Percentiles rank a stretch among this genome's conserved stretches.
phyloP scores from a whole-genome alignment of 2,113 vertebrate species.

The Oreochromis tanganicae region DNA sequence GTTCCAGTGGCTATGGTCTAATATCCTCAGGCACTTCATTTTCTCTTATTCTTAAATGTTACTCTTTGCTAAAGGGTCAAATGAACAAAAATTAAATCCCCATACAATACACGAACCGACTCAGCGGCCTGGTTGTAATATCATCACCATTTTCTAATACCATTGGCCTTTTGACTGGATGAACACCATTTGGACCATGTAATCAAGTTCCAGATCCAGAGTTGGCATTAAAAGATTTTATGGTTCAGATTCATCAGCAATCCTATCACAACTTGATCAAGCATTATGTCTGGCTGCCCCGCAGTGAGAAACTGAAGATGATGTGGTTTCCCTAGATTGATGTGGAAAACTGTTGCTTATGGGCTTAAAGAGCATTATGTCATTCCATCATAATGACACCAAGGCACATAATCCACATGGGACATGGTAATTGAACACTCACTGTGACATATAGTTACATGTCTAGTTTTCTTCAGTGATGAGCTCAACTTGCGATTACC shows the following conservation, averaged over 20 bases:
- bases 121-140: neutral
- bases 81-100: neutral
- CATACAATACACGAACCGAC: neutral
- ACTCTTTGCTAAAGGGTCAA: neutral
- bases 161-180: conserved; percentile 3
- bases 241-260: conserved; percentile 18
- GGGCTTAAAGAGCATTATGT: conserved; percentile 36
- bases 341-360: conserved; percentile 21
- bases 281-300: conserved; percentile 7
- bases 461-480: neutral
- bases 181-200: neutral
- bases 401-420: conserved; percentile 15
- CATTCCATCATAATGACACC: conserved; percentile 33
- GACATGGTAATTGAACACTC: conserved; percentile 18
- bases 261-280: conserved; percentile 36
- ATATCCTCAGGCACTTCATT: neutral
- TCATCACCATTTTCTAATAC: neutral
- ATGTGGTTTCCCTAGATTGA: neutral
- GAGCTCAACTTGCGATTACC: neutral
- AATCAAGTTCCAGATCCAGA: conserved; percentile 8
- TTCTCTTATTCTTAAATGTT: neutral
- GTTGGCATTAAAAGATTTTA: conserved; percentile 30
- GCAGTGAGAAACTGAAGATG: conserved; percentile 39
- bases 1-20: conserved; percentile 14
- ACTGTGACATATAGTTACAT: neutral